Evolutionary conservation across 2,113 vertebrate species (phyloP).

Genomic region (Aptenodytes forsteri): DNA sequence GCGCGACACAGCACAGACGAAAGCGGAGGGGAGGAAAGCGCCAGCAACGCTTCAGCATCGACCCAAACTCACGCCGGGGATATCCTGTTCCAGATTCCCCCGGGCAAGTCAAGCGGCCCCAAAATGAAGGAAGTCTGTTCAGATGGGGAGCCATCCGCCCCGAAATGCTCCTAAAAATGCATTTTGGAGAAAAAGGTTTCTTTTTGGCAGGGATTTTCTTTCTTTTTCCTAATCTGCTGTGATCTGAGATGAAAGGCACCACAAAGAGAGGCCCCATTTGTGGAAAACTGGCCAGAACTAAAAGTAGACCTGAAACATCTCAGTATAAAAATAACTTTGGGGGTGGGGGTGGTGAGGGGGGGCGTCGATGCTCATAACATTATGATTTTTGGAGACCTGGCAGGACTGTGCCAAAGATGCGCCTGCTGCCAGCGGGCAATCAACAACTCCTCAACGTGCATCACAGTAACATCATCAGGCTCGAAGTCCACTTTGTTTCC

Average conservation of each 20-base stretch:
- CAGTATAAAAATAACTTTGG: not conserved
- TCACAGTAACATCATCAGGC: not conserved
- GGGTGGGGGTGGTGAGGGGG: not conserved
- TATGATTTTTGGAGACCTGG: not conserved
- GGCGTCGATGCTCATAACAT: rapidly evolving
- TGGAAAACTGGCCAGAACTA: not conserved
- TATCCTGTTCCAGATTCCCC: not conserved
- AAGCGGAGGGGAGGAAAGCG: not conserved
- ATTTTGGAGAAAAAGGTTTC: not conserved
- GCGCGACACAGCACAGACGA: rapidly evolving
- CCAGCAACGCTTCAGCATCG: not conserved
- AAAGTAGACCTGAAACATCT: not conserved
- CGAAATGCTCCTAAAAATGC: not conserved
- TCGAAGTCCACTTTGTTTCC: not conserved
- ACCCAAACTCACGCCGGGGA: not conserved
- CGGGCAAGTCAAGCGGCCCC: not conserved
- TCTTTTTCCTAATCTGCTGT: not conserved
- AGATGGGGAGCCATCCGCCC: not conserved
- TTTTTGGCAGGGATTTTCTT: not conserved
- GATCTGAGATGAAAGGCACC: not conserved
- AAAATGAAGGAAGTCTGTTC: not conserved
- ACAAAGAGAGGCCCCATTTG: not conserved
- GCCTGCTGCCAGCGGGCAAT: not conserved
- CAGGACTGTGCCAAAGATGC: not conserved
- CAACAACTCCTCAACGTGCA: rapidly evolving